Evolutionary conservation across 2,797 vertebrate species (phyloP), one percentile per base, ranked within the genome.

Genomic region (Cichlasoma orientale): DNA sequence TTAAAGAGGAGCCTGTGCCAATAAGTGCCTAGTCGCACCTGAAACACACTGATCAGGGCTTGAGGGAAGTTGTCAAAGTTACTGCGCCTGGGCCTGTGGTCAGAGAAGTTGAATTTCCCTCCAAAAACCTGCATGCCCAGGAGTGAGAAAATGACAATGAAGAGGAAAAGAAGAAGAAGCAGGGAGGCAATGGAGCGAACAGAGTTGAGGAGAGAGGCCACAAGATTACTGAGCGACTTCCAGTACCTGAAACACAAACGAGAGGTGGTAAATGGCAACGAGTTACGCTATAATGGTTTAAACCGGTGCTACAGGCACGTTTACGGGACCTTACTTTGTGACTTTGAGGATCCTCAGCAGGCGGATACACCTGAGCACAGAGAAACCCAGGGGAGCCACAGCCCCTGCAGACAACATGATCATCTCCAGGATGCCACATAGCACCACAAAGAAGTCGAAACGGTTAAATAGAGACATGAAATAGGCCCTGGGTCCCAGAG

Each of bases 51-150:
- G 91, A 99, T 98, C 90, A 99, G 95, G 29, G 98, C 97, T 89
- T 99, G 98, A 6, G 98, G 97, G 80, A 99, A 99, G 92, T 95
- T 99, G 91, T 99, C 98, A 0, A 99, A 99, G 12, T 97, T 99
- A 92, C 98, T 99, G 77, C 98, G 97, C 14, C 95, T 92, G 53
- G 96, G 88, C 70, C 94, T 81, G 19, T 93, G 84, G 92, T 98
- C 96, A 4, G 96, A 92, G 0, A 99, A 99, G 93, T 98, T 98
- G 57, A 97, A 99, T 86, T 96, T 97, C 70, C 98, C 98, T 11
- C 98, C 98, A 44, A 99, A 99, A 86, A 99, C 98, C 90, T 99
- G 98, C 98, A 99, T 99, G 78, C 98, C 98, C 89, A 99, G 95
- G 55, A 99, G 96, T 9, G 97, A 96, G 61, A 98, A 99, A 94